A percentile compares a stretch with the other conserved stretches of the same genome.
Evolutionary conservation across 2,888 invertebrate species (phyloP).

Genomic region (Idaea straminata): DNA sequence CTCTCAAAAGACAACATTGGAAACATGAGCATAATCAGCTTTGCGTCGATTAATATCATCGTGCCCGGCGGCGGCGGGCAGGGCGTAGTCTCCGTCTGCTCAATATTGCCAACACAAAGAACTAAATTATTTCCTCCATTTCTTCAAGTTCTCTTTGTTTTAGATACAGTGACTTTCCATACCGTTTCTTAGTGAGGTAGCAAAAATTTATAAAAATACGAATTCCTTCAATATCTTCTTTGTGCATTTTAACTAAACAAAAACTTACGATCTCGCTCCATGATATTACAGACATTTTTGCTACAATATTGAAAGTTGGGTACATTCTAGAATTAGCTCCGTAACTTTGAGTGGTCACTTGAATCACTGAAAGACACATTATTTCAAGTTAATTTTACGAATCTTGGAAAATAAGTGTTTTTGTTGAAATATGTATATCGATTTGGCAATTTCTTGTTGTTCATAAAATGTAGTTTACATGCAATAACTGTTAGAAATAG

Average conservation of each 20-base stretch:
- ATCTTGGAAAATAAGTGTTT: not conserved
- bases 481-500: slow-evolving; percentile 65
- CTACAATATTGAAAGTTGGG: too few relatives aligned
- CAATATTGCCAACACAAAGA: slow-evolving; percentile 72
- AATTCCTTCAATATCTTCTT: slow-evolving; percentile 9
- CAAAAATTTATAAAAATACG: slow-evolving; percentile 12
- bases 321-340: too few relatives aligned
- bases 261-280: too few relatives aligned
- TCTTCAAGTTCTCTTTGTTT: slow-evolving; percentile 65
- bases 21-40: slow-evolving; percentile 72
- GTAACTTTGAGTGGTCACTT: too few relatives aligned
- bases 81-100: slow-evolving; percentile 53
- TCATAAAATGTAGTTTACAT: slow-evolving; percentile 59
- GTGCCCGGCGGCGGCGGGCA: slow-evolving; percentile 52
- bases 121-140: slow-evolving; percentile 74
- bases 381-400: not conserved
- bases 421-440: slow-evolving; percentile 26
- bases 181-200: slow-evolving; percentile 22
- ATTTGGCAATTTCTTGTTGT: slow-evolving; percentile 47
- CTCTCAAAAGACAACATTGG: slow-evolving; percentile 53
- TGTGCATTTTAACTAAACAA: slow-evolving; percentile 11
- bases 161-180: slow-evolving; percentile 49
- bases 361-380: too few relatives aligned
- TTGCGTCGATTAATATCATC: slow-evolving; percentile 74
- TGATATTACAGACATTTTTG: too few relatives aligned